phyloP scores from a whole-genome alignment of 2,113 vertebrate species.

The Aphyosemion australe region DNA sequence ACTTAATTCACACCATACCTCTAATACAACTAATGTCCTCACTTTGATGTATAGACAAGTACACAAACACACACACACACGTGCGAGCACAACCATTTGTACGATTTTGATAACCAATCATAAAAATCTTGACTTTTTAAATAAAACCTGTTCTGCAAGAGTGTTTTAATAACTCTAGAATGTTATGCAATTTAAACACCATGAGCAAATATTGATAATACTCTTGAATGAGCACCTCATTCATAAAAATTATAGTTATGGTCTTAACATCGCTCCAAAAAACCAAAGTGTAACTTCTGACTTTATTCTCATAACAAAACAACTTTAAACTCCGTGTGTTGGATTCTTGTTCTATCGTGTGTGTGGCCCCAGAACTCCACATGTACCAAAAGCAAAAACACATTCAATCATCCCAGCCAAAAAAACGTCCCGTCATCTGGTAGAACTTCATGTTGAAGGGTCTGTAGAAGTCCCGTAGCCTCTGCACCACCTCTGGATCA shows the following conservation, averaged over 20 bases:
- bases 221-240: fast-evolving
- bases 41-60: no score
- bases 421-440: slow-evolving; percentile 90
- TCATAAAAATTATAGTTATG: background rate
- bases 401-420: slow-evolving; percentile 86
- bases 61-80: no score
- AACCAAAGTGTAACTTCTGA: background rate
- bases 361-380: background rate
- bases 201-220: background rate
- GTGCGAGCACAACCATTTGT: no score
- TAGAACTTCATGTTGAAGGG: slow-evolving; percentile 97
- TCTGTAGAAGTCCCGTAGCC: slow-evolving; percentile 90
- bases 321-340: slow-evolving; percentile 4
- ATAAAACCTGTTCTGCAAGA: background rate
- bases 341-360: background rate
- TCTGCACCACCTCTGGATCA: slow-evolving; percentile 84
- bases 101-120: background rate
- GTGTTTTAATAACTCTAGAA: background rate
- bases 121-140: background rate
- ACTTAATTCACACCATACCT: no score
- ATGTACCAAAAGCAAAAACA: slow-evolving; percentile 10
- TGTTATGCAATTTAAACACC: background rate
- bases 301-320: background rate
- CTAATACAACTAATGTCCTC: no score
- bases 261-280: no score